phyloP scores from a whole-genome alignment of 2,888 invertebrate species.

The Lamellibrachia columna region DNA sequence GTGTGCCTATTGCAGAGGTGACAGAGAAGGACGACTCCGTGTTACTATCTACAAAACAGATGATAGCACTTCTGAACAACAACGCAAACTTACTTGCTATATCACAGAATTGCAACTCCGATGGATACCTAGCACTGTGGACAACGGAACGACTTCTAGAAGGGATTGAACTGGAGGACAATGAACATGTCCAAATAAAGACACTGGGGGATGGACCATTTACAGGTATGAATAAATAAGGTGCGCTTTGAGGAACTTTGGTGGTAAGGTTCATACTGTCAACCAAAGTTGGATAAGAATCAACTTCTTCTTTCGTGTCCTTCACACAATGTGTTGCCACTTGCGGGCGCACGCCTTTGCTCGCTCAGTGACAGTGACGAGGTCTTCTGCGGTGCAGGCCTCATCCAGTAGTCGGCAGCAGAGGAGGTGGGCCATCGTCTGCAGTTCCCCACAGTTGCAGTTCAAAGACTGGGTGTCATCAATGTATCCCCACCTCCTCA shows the following conservation, averaged over 20 bases:
- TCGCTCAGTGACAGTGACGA: too few relatives aligned
- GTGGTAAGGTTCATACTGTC: not conserved
- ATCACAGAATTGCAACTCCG: conserved; percentile 39
- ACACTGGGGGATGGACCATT: conserved; percentile 54
- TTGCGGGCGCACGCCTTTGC: too few relatives aligned
- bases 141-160: conserved; percentile 43
- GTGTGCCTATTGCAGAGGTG: conserved; percentile 43
- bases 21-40: conserved; percentile 56
- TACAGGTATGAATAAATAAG: conserved; percentile 41
- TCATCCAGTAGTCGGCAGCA: too few relatives aligned
- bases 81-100: conserved; percentile 40
- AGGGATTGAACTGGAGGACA: conserved; percentile 47
- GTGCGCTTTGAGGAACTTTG: not conserved
- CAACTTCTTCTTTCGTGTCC: too few relatives aligned
- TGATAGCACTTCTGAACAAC: conserved; percentile 42
- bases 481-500: too few relatives aligned
- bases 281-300: too few relatives aligned
- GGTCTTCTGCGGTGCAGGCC: too few relatives aligned
- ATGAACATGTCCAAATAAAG: conserved; percentile 50
- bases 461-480: too few relatives aligned
- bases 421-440: too few relatives aligned
- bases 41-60: conserved; percentile 44
- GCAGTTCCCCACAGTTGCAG: too few relatives aligned
- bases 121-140: conserved; percentile 47
- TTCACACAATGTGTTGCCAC: too few relatives aligned